Evolutionary conservation across 2,797 vertebrate species (phyloP).

Genomic region (Delichon dasypus): DNA sequence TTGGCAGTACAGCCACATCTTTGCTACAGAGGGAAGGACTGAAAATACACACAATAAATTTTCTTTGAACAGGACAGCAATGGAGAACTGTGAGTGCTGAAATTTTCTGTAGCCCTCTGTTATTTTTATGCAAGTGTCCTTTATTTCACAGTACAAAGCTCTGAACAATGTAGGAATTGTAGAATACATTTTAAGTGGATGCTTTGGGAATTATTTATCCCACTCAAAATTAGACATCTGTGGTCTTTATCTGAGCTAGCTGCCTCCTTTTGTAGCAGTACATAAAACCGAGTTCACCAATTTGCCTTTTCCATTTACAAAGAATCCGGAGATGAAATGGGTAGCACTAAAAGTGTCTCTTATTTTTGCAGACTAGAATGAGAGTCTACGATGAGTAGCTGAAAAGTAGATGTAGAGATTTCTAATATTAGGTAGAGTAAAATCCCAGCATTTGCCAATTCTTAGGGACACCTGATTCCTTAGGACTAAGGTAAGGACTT

Average conservation of each 20-base stretch:
- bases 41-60: not conserved
- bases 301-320: not conserved
- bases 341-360: not conserved
- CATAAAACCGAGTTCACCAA: not conserved
- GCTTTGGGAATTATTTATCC: not conserved
- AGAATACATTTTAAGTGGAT: not conserved
- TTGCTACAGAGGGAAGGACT: not conserved
- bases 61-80: not conserved
- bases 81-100: not conserved
- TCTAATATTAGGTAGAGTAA: not conserved
- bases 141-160: not conserved
- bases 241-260: not conserved
- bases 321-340: not conserved
- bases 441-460: not conserved
- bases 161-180: not conserved
- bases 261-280: not conserved
- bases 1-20: not conserved
- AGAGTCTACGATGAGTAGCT: not conserved
- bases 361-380: not conserved
- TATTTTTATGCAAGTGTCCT: not conserved
- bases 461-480: not conserved
- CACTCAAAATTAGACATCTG: not conserved
- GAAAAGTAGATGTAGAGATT: not conserved
- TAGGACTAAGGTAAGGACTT: not conserved
- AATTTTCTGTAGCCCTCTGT: not conserved